Evolutionary conservation across 2,888 invertebrate genomes (phyloP).

Genomic region (Heliconius cydno): DNA sequence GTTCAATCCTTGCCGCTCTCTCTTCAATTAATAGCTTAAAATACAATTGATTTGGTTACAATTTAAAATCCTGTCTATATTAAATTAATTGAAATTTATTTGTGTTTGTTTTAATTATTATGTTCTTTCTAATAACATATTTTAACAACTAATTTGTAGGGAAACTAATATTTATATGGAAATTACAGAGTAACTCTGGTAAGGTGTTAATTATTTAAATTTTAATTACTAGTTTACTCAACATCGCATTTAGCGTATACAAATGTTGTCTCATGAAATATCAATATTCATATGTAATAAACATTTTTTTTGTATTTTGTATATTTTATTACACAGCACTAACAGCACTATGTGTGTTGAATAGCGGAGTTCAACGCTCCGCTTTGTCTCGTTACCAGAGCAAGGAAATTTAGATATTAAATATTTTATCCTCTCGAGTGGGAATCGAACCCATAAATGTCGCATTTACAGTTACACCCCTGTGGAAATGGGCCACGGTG

Average conservation of each 20-base stretch:
- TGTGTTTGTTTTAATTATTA: neutral
- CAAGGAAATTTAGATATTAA: too few relatives aligned
- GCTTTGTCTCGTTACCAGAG: too few relatives aligned
- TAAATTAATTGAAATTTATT: neutral
- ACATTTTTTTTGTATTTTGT: conserved; percentile 25
- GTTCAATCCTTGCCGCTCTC: too few relatives aligned
- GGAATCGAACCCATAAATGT: too few relatives aligned
- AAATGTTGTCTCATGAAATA: conserved; percentile 21
- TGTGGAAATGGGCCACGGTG: too few relatives aligned
- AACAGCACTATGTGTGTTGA: too few relatives aligned
- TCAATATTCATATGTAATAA: conserved; percentile 21
- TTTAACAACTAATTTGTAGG: neutral
- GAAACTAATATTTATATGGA: neutral
- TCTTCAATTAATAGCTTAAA: neutral
- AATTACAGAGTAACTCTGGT: conserved; percentile 6
- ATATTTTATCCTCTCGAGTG: too few relatives aligned
- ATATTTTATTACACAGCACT: too few relatives aligned
- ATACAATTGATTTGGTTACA: neutral
- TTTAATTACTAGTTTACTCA: conserved; percentile 35
- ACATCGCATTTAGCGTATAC: conserved; percentile 8
- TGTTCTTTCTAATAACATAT: neutral
- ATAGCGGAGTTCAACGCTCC: too few relatives aligned
- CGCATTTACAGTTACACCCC: too few relatives aligned
- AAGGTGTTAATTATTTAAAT: conserved; percentile 37
- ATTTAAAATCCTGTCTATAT: neutral